Conservation (phyloP, 2,888 invertebrate species). For the Bellardia bayeri region DNA sequence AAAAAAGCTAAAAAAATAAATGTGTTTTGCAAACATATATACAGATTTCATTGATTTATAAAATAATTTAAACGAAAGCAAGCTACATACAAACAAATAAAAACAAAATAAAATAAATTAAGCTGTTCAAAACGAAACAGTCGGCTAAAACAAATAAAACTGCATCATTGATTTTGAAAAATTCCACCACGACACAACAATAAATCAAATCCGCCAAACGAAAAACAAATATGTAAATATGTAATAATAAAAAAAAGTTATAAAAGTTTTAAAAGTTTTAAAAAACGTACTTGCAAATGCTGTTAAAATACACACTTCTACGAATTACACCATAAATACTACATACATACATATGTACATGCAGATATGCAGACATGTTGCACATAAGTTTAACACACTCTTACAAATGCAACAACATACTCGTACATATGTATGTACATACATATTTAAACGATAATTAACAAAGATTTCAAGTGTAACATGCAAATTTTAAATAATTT, state of each 20-base stretch:
- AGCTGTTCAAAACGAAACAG: slow-evolving; percentile 25
- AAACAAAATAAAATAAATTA: slow-evolving; percentile 3
- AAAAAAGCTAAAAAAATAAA: neutral
- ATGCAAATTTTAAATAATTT: slow-evolving; percentile 70
- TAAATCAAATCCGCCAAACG: slow-evolving; percentile 46
- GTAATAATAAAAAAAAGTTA: neutral
- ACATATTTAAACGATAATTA: slow-evolving; percentile 64
- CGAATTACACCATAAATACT: neutral
- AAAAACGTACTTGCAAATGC: slow-evolving; percentile 42
- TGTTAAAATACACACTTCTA: neutral
- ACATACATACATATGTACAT: neutral
- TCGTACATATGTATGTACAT: slow-evolving; percentile 41
- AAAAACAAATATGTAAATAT: neutral
- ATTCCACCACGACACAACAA: slow-evolving; percentile 51
- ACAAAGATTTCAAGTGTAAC: slow-evolving; percentile 72
- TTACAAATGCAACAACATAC: slow-evolving; percentile 42
- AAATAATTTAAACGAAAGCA: slow-evolving; percentile 45
- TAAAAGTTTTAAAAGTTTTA: neutral
- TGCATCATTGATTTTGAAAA: slow-evolving; percentile 54
- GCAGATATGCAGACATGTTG: slow-evolving; percentile 45
- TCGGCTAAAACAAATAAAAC: slow-evolving; percentile 23
- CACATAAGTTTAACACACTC: slow-evolving; percentile 38
- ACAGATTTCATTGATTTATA: slow-evolving; percentile 44
- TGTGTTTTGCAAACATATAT: neutral
- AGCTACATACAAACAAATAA: slow-evolving; percentile 5